Evolutionary conservation across 2,797 vertebrate species (phyloP).

Genomic region (Salarias fasciatus): DNA sequence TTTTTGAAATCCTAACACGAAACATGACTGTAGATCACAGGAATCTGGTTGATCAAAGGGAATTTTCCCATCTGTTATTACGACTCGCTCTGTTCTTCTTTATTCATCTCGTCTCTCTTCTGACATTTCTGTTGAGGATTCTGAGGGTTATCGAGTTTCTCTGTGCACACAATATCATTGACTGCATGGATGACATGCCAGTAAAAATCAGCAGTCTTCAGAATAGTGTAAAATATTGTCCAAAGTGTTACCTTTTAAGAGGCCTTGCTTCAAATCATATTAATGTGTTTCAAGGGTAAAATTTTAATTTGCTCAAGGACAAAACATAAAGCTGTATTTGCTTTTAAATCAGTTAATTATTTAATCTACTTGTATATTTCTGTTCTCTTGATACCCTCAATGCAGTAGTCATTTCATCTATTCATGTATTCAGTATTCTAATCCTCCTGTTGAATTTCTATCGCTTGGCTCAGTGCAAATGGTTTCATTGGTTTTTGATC

Average conservation of each 20-base stretch:
- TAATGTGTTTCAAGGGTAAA: neutral
- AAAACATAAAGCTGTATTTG: neutral
- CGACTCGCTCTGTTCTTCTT: too few relatives aligned
- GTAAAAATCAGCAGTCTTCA: slow-evolving; percentile 2
- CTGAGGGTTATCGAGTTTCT: too few relatives aligned
- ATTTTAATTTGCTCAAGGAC: neutral
- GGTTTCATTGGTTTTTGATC: slow-evolving; percentile 4
- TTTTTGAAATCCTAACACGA: too few relatives aligned
- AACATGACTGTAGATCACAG: too few relatives aligned
- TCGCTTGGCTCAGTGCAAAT: neutral
- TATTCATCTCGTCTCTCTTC: too few relatives aligned
- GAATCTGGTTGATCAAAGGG: too few relatives aligned
- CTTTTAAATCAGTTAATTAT: too few relatives aligned
- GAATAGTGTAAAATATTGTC: neutral
- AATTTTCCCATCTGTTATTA: too few relatives aligned
- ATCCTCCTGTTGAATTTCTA: neutral
- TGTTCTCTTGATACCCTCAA: neutral
- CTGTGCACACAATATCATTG: slow-evolving; percentile 10
- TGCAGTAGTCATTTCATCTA: neutral
- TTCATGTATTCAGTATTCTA: neutral
- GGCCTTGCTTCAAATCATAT: neutral
- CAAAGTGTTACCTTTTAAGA: neutral
- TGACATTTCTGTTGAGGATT: too few relatives aligned
- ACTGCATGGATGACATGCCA: neutral
- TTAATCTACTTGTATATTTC: neutral